Conservation (phyloP, 2,888 invertebrate species). For the Conops quadrifasciatus region DNA sequence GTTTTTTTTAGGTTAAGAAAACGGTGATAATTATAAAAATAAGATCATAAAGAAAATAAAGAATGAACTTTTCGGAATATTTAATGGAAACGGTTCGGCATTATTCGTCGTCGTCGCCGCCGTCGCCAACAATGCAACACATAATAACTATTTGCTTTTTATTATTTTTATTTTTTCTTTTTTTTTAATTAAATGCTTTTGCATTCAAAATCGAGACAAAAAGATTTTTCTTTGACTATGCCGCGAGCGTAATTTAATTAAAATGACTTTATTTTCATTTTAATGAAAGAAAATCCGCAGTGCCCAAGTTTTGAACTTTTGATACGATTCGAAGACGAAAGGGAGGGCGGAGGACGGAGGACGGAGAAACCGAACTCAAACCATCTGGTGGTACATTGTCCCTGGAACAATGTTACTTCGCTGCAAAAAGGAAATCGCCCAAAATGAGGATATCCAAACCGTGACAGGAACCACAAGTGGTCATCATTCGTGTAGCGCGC, state of each 20-base stretch:
- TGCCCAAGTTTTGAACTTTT: background rate
- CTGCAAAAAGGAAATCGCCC: background rate
- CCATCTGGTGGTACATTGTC: background rate
- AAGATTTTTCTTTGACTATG: background rate
- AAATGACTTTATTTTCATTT: background rate
- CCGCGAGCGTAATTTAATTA: constrained; percentile 1
- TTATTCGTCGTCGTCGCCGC: too few relatives aligned
- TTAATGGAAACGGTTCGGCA: too few relatives aligned
- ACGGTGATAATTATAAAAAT: too few relatives aligned
- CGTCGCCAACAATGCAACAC: too few relatives aligned
- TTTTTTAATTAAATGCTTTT: background rate
- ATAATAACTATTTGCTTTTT: too few relatives aligned
- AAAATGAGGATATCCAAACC: too few relatives aligned
- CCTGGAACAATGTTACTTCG: background rate
- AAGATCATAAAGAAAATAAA: too few relatives aligned
- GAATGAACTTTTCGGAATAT: too few relatives aligned
- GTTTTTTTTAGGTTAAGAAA: too few relatives aligned
- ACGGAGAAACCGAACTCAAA: background rate
- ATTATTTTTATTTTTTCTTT: constrained; percentile 6
- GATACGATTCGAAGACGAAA: background rate
- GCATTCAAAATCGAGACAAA: background rate
- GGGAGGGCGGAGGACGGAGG: background rate
- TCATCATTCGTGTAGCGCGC: constrained; percentile 11
- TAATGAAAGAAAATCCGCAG: background rate
- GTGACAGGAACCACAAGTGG: constrained; percentile 38